phyloP scores from a whole-genome alignment of 2,888 invertebrate species.

The Drosophila lacicola region DNA sequence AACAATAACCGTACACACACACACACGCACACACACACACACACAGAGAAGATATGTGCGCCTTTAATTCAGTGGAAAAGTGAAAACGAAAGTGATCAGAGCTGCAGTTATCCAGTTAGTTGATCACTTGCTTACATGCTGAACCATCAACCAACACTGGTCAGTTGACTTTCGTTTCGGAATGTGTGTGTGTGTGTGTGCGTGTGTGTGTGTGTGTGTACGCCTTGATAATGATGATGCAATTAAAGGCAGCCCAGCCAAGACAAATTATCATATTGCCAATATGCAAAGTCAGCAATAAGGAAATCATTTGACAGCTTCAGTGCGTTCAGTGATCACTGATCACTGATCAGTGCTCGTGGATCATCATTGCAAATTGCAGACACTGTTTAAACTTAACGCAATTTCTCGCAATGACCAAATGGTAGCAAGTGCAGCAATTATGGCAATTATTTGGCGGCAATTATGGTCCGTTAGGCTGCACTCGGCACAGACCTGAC shows the following conservation, averaged over 20 bases:
- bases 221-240: conserved; percentile 58
- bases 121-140: conserved; percentile 45
- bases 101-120: conserved; percentile 61
- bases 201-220: conserved; percentile 2
- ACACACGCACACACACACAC: conserved; percentile 7
- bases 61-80: conserved; percentile 80
- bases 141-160: conserved; percentile 38
- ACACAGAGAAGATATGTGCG: conserved; percentile 26
- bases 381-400: conserved; percentile 38
- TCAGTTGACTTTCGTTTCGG: conserved; percentile 73
- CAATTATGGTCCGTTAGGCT: conserved; percentile 60
- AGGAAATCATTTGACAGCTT: conserved; percentile 64
- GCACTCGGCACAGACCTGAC: conserved; percentile 34
- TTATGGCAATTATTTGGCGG: conserved; percentile 71
- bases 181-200: conserved; percentile 6
- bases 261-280: conserved; percentile 16
- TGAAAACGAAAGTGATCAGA: conserved; percentile 79
- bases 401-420: conserved; percentile 72
- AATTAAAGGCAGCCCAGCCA: conserved; percentile 55
- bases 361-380: conserved; percentile 35
- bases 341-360: conserved; percentile 29
- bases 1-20: conserved; percentile 42
- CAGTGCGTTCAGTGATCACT: conserved; percentile 25
- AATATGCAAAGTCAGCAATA: conserved; percentile 61
- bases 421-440: conserved; percentile 62